Base-by-base conservation (phyloP, 2,888 invertebrate genomes). In the Blastobasis lacticolella region DNA sequence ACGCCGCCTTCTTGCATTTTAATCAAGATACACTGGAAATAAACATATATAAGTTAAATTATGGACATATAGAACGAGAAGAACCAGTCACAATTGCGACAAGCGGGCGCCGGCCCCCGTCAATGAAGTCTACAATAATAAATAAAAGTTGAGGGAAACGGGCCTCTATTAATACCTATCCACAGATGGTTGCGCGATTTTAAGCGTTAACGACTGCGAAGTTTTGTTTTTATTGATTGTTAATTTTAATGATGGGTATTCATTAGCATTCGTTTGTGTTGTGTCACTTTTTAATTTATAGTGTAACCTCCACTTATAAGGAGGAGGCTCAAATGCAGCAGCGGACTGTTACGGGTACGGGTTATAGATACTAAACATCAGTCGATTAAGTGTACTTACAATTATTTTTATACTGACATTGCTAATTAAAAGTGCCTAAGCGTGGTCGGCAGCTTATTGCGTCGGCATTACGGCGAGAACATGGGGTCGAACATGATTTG, bases 1-100 rank as follows among this genome's bases (percentile, higher is more conserved):
- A 64, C 69, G 64, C 64, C 69, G 77, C 69, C 75, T 78, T 78
- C 69, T 75, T 78, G 82, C 77, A 81, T 85, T 82, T 84, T 83
- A 84, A 83, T 82, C 75, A 77, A 74, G 66, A 72, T 73, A 74
- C 74, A 73, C 73, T 81, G 75, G 74, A 78, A 78, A 80, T 80
- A 79, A 78, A 78, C 73, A 76, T 75, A 56, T 61, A 70, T 72
- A 71, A 71, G 74, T 78, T 76, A 74, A 78, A 75, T 74, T 80
- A 82, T 81, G 78, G 77, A 67, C 75, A 72, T 74, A 79, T 73
- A 73, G 78, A 82, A 83, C 85, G 71, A 82, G 81, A 83, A 80
- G 81, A 84, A 84, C 86, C 83, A 85, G 85, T 85, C 81, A 81
- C 78, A 78, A 80, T 75, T 78, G 83, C 86, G 83, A 75, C 83